A percentile compares a stretch with the other conserved stretches of the same genome.
Evolutionary conservation across 2,888 invertebrate species (phyloP).

Genomic region (Argyresthia albistria): DNA sequence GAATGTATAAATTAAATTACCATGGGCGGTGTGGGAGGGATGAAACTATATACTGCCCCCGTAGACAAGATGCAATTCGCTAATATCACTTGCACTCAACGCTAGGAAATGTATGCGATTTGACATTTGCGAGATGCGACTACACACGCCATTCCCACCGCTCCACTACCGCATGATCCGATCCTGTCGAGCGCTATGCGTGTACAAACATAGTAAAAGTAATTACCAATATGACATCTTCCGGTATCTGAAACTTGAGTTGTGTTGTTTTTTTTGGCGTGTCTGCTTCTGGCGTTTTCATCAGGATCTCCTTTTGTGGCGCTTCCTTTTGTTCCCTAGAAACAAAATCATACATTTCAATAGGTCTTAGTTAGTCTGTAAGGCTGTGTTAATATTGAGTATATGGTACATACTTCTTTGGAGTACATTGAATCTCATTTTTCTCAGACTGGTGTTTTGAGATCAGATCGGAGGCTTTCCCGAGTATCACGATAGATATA

Average conservation of each 20-base stretch:
- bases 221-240: slow-evolving; percentile 41
- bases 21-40: too few relatives aligned
- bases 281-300: slow-evolving; percentile 40
- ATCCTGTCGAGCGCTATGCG: too few relatives aligned
- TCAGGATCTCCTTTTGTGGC: slow-evolving; percentile 31
- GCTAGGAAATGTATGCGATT: too few relatives aligned
- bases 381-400: too few relatives aligned
- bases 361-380: too few relatives aligned
- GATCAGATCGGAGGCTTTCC: slow-evolving; percentile 92
- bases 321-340: slow-evolving; percentile 47
- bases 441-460: slow-evolving; percentile 77
- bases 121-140: too few relatives aligned
- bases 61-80: too few relatives aligned
- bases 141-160: too few relatives aligned
- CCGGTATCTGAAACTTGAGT: slow-evolving; percentile 49
- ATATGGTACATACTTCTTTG: slow-evolving; percentile 40
- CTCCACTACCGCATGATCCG: too few relatives aligned
- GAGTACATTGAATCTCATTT: slow-evolving; percentile 58
- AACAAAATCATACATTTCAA: slow-evolving; percentile 10
- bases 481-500: slow-evolving; percentile 91
- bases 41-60: too few relatives aligned
- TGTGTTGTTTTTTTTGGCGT: slow-evolving; percentile 38
- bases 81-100: too few relatives aligned
- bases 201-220: not conserved
- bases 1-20: too few relatives aligned